phyloP scores from a whole-genome alignment of 2,888 invertebrate species.

The Auanema freiburgensis region DNA sequence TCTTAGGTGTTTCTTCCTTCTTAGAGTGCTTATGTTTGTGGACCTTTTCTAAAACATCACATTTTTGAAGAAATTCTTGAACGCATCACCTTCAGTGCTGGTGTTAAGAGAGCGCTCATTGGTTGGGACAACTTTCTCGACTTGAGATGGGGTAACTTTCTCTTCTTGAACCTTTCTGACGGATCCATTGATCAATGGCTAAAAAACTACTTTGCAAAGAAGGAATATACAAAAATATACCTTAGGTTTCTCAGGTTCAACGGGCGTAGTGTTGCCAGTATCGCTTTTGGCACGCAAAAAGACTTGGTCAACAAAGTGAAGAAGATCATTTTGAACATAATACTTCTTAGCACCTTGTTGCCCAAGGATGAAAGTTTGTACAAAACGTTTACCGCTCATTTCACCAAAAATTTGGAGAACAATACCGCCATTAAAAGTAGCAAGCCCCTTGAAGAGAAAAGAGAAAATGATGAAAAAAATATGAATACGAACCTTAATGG shows the following conservation, averaged over 20 bases:
- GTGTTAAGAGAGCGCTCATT: not conserved
- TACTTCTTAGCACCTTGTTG: slow-evolving; percentile 45
- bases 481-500: slow-evolving; percentile 23
- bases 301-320: slow-evolving; percentile 34
- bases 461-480: not conserved
- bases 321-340: slow-evolving; percentile 41
- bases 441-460: slow-evolving; percentile 18
- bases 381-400: slow-evolving; percentile 33
- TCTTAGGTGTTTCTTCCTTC: slow-evolving; percentile 4
- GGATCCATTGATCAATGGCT: slow-evolving; percentile 14
- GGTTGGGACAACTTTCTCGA: not conserved
- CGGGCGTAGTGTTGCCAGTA: too few relatives aligned
- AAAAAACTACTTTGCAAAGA: not conserved
- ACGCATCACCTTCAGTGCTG: too few relatives aligned
- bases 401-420: slow-evolving; percentile 32
- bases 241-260: too few relatives aligned
- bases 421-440: slow-evolving; percentile 28
- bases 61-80: not conserved
- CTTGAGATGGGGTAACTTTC: slow-evolving; percentile 1
- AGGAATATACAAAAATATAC: too few relatives aligned
- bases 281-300: slow-evolving; percentile 6
- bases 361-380: slow-evolving; percentile 42
- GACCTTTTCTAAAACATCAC: not conserved
- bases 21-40: slow-evolving; percentile 3
- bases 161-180: too few relatives aligned